Conservation (phyloP, 1,140 invertebrate species). For the Harpegnathos saltator region DNA sequence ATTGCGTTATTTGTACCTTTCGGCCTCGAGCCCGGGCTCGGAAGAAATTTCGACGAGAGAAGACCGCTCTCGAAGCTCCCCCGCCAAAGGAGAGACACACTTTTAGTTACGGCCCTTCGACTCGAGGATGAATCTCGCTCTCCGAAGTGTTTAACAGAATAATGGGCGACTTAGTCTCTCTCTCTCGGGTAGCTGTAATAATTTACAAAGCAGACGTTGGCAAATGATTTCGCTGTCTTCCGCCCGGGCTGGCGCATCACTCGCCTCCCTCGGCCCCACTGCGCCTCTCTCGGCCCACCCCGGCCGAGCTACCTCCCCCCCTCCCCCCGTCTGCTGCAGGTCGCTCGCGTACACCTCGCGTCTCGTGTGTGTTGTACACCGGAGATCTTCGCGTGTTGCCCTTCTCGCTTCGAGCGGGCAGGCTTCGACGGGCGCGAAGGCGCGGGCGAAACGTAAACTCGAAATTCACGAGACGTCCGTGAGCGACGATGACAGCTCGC, state of each 20-base stretch:
- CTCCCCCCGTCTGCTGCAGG: too few relatives aligned
- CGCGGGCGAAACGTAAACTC: conserved; percentile 27
- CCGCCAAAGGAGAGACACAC: background rate
- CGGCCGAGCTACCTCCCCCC: too few relatives aligned
- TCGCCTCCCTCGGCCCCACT: too few relatives aligned
- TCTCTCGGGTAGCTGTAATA: conserved; percentile 54
- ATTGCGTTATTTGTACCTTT: background rate
- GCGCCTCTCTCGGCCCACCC: too few relatives aligned
- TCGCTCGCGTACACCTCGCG: conserved; percentile 4
- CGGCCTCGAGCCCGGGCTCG: too few relatives aligned
- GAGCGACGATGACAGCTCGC: conserved; percentile 63
- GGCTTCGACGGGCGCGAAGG: conserved; percentile 49
- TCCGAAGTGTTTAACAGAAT: conserved; percentile 60
- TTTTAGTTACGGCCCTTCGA: conserved; percentile 34
- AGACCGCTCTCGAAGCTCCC: conserved; percentile 8
- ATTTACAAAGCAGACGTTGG: conserved; percentile 62
- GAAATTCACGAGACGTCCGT: conserved; percentile 48
- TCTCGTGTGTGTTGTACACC: conserved; percentile 36
- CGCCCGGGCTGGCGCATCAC: conserved; percentile 46
- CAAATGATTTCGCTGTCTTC: conserved; percentile 62
- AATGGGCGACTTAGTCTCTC: conserved; percentile 61
- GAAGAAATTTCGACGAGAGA: conserved; percentile 14
- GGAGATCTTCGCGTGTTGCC: conserved; percentile 44
- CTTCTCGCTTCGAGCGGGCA: conserved; percentile 3
- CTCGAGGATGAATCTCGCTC: conserved; percentile 56